Evolutionary conservation across 2,113 vertebrate genomes (phyloP).

Genomic region (Hyperopisus bebe): DNA sequence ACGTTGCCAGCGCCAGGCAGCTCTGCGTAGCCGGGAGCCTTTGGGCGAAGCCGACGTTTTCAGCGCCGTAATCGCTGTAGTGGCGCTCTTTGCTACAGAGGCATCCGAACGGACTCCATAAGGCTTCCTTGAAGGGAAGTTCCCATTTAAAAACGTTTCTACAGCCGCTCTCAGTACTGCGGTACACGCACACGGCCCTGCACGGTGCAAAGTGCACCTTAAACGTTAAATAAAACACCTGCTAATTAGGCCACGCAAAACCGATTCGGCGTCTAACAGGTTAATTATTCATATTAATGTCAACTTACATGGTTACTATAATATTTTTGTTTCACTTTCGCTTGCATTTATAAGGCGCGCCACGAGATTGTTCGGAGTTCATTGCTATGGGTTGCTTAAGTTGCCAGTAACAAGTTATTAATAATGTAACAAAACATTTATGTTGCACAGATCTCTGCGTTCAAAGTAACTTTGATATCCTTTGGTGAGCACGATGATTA

Average conservation of each 20-base stretch:
- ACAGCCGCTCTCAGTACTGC: not conserved
- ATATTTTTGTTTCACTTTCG: constrained; percentile 16
- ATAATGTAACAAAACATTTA: not conserved
- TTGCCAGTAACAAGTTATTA: not conserved
- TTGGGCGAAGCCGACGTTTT: not conserved
- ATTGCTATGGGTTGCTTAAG: not conserved
- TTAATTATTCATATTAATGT: not conserved
- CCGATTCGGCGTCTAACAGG: not conserved
- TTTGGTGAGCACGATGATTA: not conserved
- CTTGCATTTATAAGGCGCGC: not conserved
- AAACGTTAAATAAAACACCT: not conserved
- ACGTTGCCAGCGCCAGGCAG: not conserved
- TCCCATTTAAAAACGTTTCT: not conserved
- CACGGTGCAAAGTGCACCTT: not conserved
- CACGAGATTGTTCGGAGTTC: not conserved
- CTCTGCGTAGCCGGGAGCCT: not conserved
- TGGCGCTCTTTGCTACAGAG: not conserved
- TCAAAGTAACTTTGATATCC: not conserved
- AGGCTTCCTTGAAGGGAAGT: not conserved
- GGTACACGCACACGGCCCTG: not conserved
- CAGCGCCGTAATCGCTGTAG: not conserved
- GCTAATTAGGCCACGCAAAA: not conserved
- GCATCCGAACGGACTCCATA: not conserved
- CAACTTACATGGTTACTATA: not conserved
- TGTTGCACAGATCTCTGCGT: not conserved